Conservation (phyloP, 2,888 invertebrate species). For the Amphiduros pacificus region DNA sequence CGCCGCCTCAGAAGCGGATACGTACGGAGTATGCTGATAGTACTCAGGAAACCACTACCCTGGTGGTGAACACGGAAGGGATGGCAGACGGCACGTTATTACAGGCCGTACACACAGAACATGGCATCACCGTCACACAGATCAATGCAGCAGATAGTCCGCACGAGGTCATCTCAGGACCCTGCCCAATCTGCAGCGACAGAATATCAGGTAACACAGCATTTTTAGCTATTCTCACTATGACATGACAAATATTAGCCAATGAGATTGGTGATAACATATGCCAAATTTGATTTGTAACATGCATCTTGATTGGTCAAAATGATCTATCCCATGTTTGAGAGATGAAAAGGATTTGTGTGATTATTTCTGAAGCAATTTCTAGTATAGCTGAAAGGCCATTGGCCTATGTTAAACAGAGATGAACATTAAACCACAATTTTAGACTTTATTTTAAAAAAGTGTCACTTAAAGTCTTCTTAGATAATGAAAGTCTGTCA, state of each 20-base stretch:
- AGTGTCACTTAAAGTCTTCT: too few species aligned
- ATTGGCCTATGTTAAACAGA: too few species aligned
- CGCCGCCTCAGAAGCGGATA: neutral
- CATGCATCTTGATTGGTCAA: too few species aligned
- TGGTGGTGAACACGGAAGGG: slow-evolving; percentile 3
- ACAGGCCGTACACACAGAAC: slow-evolving; percentile 7
- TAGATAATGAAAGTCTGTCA: too few species aligned
- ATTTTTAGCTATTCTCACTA: neutral
- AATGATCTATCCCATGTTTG: too few species aligned
- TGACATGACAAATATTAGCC: neutral
- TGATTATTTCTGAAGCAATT: too few species aligned
- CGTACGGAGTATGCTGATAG: neutral
- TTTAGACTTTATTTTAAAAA: too few species aligned
- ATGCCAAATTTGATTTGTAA: too few species aligned
- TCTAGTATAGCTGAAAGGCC: too few species aligned
- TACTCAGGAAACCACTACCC: neutral
- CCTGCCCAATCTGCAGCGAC: slow-evolving; percentile 48
- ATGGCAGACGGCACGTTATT: slow-evolving; percentile 4
- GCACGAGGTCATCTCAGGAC: slow-evolving; percentile 3
- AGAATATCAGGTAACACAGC: slow-evolving; percentile 44
- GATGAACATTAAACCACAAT: too few species aligned
- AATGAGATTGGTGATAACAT: too few species aligned
- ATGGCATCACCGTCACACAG: slow-evolving; percentile 7
- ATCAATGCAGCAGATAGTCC: neutral
- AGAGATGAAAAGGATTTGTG: too few species aligned